A percentile compares a stretch with the other conserved stretches of the same genome.
These are phyloP conservation scores for Sphenopsis melanotis DNA, from an alignment of 2,797 vertebrate genomes.

Conservation along the genomic window DNA sequence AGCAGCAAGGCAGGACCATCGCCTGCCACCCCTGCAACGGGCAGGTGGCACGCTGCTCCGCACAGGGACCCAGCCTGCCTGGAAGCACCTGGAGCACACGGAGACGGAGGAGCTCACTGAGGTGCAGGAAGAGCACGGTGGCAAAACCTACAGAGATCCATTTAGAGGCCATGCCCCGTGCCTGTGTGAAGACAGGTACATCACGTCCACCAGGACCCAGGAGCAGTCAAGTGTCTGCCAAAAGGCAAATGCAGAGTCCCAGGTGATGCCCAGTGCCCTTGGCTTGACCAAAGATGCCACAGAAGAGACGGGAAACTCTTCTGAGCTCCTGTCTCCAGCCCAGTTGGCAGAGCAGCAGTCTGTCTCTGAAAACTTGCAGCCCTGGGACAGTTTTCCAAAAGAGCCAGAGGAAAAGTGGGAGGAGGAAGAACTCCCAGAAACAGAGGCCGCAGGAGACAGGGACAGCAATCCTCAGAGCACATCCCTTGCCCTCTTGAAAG, in stretches of 20 bases:
- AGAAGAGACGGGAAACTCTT: accelerated
- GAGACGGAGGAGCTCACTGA: accelerated
- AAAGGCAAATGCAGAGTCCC: not conserved
- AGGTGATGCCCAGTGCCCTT: accelerated
- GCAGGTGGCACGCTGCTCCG: accelerated
- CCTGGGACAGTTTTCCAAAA: not conserved
- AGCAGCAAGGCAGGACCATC: not conserved
- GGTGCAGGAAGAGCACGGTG: too few relatives aligned
- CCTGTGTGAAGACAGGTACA: accelerated
- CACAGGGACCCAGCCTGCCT: not conserved
- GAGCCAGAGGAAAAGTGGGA: not conserved
- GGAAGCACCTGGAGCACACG: accelerated
- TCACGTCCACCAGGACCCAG: accelerated
- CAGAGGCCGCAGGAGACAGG: accelerated
- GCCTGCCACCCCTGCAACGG: not conserved
- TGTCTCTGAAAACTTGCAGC: not conserved
- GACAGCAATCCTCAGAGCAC: accelerated
- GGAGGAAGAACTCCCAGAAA: not conserved
- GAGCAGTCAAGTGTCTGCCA: accelerated
- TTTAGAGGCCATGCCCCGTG: accelerated
- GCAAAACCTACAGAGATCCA: accelerated
- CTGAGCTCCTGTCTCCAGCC: not conserved
- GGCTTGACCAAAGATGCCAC: accelerated
- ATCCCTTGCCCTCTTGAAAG: accelerated
- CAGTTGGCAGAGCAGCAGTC: not conserved